phyloP scores from a whole-genome alignment of 2,113 vertebrate species.

The Pteruthius melanotis region DNA sequence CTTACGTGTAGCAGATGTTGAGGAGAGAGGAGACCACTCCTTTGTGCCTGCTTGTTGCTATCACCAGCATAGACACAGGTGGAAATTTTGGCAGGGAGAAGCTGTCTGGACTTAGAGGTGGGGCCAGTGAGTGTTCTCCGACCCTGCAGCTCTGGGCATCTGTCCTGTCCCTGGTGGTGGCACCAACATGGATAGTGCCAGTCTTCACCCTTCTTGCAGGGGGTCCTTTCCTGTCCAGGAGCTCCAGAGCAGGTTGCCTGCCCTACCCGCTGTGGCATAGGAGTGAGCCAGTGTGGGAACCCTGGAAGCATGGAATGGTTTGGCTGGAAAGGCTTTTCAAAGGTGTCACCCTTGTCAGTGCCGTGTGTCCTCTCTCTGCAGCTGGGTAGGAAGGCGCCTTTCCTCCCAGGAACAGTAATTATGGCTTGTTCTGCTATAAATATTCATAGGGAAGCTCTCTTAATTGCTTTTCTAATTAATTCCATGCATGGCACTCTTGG shows the following conservation, averaged over 20 bases:
- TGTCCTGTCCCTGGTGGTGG: background rate
- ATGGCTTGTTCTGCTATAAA: constrained; percentile 16
- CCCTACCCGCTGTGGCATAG: rapidly evolving
- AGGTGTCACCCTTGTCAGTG: background rate
- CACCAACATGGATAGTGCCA: background rate
- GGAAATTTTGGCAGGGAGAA: background rate
- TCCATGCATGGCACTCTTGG: background rate
- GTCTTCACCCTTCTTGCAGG: background rate
- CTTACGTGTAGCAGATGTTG: background rate
- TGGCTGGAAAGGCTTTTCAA: background rate
- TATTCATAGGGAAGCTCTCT: constrained; percentile 39
- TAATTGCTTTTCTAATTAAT: constrained; percentile 58
- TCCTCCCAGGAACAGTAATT: constrained; percentile 5
- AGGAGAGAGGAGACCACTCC: background rate
- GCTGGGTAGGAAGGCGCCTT: background rate
- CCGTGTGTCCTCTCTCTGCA: background rate
- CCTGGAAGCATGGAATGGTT: background rate
- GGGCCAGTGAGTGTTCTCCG: background rate
- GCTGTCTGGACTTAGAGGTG: background rate
- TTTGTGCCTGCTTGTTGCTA: background rate
- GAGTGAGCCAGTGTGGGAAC: background rate
- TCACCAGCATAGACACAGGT: background rate
- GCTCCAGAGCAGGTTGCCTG: background rate
- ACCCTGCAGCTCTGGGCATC: background rate
- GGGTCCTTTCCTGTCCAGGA: background rate